Conservation (phyloP, 2,888 invertebrate genomes). For the Pterostichus niger region DNA sequence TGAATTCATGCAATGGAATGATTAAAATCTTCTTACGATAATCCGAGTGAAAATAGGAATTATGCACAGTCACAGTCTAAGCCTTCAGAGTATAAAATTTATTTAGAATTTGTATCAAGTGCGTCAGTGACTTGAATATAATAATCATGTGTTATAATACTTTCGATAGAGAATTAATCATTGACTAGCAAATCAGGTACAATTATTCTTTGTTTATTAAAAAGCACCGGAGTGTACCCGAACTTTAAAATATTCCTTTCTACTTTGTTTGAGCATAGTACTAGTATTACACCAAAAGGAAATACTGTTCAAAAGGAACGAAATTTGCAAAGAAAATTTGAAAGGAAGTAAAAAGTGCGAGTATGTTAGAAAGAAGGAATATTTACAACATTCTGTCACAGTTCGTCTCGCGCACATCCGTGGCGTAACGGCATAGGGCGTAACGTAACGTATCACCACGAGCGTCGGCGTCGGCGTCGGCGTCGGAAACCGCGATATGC, state of each 20-base stretch:
- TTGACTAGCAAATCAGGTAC: too few species aligned
- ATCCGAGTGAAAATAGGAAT: too few species aligned
- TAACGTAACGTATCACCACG: not conserved
- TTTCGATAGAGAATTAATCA: too few species aligned
- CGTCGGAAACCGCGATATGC: conserved; percentile 38
- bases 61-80: too few species aligned
- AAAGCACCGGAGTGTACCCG: not conserved
- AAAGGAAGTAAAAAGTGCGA: not conserved
- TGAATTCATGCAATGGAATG: too few species aligned
- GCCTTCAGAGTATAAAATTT: too few species aligned
- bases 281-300: not conserved
- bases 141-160: too few species aligned
- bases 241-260: not conserved
- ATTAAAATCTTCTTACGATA: too few species aligned
- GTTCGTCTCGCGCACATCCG: not conserved
- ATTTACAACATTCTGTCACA: conserved; percentile 6
- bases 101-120: too few species aligned
- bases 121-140: too few species aligned
- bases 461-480: too few species aligned
- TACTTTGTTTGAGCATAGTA: not conserved
- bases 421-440: not conserved
- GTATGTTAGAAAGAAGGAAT: conserved; percentile 4
- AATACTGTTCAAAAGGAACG: not conserved
- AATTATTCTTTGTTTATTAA: too few species aligned
- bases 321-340: conserved; percentile 16